Percentiles rank a stretch among this genome's conserved stretches.
phyloP scores from a whole-genome alignment of 2,888 invertebrate species.

The Ommatoiulus sabulosus region DNA sequence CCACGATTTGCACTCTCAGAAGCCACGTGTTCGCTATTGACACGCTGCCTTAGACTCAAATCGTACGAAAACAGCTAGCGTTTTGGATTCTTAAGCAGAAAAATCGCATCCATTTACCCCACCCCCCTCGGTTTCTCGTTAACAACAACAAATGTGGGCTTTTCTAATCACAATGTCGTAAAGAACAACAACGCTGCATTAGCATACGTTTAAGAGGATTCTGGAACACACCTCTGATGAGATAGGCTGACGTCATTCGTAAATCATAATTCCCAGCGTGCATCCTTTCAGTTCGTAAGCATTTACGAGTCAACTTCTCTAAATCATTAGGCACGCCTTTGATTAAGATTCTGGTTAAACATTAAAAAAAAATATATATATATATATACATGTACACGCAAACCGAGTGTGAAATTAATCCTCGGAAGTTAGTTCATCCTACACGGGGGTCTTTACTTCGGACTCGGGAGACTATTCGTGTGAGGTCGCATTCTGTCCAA shows the following conservation, averaged over 20 bases:
- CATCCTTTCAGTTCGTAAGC: neutral
- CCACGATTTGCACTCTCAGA: too few species aligned
- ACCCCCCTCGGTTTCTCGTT: neutral
- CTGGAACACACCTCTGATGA: neutral
- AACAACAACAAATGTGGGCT: neutral
- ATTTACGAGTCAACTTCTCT: neutral
- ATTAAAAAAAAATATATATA: too few species aligned
- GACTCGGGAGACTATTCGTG: neutral
- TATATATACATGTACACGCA: neutral
- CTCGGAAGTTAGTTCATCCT: neutral
- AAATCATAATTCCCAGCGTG: conserved; percentile 31
- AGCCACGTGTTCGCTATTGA: too few species aligned
- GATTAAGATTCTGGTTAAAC: neutral
- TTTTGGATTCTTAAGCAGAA: neutral
- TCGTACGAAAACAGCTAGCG: neutral
- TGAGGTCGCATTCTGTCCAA: neutral
- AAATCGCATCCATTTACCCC: neutral
- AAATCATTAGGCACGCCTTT: conserved; percentile 29
- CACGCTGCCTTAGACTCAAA: too few species aligned
- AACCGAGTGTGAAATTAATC: neutral
- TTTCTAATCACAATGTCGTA: conserved; percentile 14
- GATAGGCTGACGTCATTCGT: conserved; percentile 36
- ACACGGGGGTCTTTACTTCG: neutral
- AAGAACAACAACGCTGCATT: neutral
- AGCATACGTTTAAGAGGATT: conserved; percentile 8